A percentile compares a stretch with the other conserved stretches of the same genome.
Evolutionary conservation across 2,888 invertebrate species (phyloP).

Genomic region (Drosophila infuscata): DNA sequence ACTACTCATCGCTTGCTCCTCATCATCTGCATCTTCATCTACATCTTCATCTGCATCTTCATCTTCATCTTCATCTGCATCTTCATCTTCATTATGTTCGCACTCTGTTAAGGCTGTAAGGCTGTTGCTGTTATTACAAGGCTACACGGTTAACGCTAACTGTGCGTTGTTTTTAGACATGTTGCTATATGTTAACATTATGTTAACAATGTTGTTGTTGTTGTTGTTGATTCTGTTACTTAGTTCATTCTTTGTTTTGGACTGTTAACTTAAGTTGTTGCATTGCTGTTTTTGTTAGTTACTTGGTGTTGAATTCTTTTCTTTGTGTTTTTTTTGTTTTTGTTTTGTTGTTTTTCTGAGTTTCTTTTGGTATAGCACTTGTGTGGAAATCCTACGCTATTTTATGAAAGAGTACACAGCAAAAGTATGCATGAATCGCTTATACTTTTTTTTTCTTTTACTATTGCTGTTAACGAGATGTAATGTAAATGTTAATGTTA

Average conservation of each 20-base stretch:
- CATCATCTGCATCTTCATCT: not conserved
- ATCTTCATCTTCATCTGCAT: not conserved
- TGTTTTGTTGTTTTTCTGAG: constrained; percentile 21
- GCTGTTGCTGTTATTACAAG: constrained; percentile 52
- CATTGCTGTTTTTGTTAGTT: constrained; percentile 44
- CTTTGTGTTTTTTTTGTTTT: constrained; percentile 2
- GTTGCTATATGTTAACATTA: constrained; percentile 10
- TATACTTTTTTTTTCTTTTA: constrained; percentile 21
- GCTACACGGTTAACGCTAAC: constrained; percentile 52
- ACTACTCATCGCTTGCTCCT: constrained; percentile 18
- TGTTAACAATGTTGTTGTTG: constrained; percentile 8
- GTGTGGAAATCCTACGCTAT: constrained; percentile 38
- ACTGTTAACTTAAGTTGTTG: constrained; percentile 57
- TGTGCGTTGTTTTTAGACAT: constrained; percentile 34
- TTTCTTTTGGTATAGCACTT: constrained; percentile 43
- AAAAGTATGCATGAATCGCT: constrained; percentile 50
- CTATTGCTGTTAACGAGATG: constrained; percentile 16
- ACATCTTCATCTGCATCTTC: not conserved
- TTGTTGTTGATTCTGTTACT: constrained; percentile 1
- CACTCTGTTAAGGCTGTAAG: constrained; percentile 37
- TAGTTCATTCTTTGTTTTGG: constrained; percentile 20
- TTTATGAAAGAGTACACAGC: constrained; percentile 58
- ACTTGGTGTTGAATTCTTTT: constrained; percentile 34
- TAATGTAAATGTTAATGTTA: constrained; percentile 4
- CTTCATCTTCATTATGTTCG: constrained; percentile 7